Percentiles rank a stretch among this genome's conserved stretches.
These are phyloP conservation scores for Drymonia ruficornis DNA, from an alignment of 2,888 invertebrate genomes.

Conservation along the genomic window DNA sequence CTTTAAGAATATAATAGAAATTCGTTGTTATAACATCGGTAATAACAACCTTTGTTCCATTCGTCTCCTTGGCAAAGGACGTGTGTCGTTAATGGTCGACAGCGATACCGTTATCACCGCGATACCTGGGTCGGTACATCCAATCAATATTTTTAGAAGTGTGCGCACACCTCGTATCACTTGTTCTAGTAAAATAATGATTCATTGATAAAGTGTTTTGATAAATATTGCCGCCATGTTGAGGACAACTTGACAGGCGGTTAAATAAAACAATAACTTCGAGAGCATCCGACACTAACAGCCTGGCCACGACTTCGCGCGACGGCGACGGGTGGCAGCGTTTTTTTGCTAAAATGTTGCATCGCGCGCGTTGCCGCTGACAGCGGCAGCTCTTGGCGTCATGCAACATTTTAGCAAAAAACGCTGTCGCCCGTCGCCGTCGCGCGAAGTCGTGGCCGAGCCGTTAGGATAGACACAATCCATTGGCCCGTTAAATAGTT, in stretches of 20 bases:
- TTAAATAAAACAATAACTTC: too few species aligned
- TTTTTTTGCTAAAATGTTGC: too few species aligned
- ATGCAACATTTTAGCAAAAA: too few species aligned
- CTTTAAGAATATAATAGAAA: neutral
- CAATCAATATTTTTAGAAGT: slow-evolving; percentile 21
- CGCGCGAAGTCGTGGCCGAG: too few species aligned
- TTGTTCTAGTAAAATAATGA: slow-evolving; percentile 8
- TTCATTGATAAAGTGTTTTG: neutral
- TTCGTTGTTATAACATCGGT: neutral
- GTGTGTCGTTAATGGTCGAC: slow-evolving; percentile 15
- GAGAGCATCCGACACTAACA: too few species aligned
- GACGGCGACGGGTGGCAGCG: too few species aligned
- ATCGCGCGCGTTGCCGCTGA: too few species aligned
- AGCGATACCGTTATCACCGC: slow-evolving; percentile 22
- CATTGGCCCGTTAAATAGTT: neutral
- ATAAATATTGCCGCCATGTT: neutral
- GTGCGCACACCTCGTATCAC: slow-evolving; percentile 5
- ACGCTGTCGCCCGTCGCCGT: too few species aligned
- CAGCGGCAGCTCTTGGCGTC: too few species aligned
- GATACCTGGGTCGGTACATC: slow-evolving; percentile 7
- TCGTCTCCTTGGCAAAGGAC: slow-evolving; percentile 3
- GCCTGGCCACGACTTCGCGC: too few species aligned
- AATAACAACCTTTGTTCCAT: slow-evolving; percentile 4
- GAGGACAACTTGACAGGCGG: neutral
- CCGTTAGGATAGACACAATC: too few species aligned